Percentiles rank a stretch among this genome's conserved stretches.
Evolutionary conservation across 2,113 vertebrate species (phyloP).

Genomic region (Ceyx cyanopectus): DNA sequence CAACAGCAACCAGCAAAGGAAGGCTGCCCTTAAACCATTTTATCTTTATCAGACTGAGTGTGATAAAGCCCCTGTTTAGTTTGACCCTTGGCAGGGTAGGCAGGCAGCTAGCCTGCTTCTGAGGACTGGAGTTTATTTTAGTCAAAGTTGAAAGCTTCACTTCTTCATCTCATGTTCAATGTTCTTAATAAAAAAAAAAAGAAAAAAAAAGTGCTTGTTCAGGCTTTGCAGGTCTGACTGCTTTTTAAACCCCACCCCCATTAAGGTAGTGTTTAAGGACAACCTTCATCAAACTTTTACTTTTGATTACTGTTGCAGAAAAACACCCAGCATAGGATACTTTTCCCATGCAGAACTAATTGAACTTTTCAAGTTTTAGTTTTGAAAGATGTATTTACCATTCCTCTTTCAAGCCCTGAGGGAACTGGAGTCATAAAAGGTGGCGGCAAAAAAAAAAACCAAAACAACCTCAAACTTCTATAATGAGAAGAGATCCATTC

Average conservation of each 20-base stretch:
- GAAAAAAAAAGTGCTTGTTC: background rate
- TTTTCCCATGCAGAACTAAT: background rate
- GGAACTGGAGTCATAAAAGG: background rate
- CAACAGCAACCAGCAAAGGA: background rate
- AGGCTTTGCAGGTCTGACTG: slow-evolving; percentile 20
- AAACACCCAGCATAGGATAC: background rate
- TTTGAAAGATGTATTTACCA: background rate
- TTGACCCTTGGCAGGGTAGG: background rate
- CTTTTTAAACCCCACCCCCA: background rate
- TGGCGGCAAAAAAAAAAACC: background rate
- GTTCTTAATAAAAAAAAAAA: slow-evolving; percentile 48
- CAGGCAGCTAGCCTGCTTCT: background rate
- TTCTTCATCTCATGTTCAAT: background rate
- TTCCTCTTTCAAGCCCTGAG: background rate
- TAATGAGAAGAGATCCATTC: background rate
- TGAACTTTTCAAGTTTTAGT: background rate
- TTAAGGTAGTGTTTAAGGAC: background rate
- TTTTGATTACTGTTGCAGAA: background rate
- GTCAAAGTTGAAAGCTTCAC: background rate
- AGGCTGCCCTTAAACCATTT: background rate
- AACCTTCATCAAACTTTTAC: background rate
- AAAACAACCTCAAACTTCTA: no score
- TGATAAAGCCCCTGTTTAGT: background rate
- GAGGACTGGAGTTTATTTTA: background rate
- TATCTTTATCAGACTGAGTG: background rate